Base-by-base conservation (phyloP, 2,888 invertebrate species). In the Liodrosophila aerea region DNA sequence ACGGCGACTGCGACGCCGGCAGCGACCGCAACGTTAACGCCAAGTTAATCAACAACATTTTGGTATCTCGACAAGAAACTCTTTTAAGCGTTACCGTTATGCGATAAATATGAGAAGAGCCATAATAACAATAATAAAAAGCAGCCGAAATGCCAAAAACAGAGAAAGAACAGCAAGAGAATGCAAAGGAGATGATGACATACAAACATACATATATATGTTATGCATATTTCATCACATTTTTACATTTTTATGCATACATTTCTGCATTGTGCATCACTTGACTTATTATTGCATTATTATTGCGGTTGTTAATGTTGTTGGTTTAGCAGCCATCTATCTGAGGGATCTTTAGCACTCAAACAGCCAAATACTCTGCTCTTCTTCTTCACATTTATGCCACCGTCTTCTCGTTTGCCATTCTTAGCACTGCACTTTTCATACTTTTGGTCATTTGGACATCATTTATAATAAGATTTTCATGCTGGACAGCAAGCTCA, bases 391-490 rank as follows among this genome's bases (percentile, higher is more conserved):
- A 8, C 22, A n/a, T n/a, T n/a, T n/a, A n/a, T 12, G 9, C 4
- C 15, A 31, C n/a, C 15, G n/a, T n/a, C 34, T 22, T 33, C 12
- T 34, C 37, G 40, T 29, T 57, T 51, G 39, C 33, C 49, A 29
- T 53, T 60, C 41, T 51, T 33, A 9, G 36, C 9, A 27, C 30
- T 22, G 12, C 27, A 11, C 37, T 49, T 30, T n/a, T 9, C 60
- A 27, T 56, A 56, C 37, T 56, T 65, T 59, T 31, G 61, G 59
- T 51, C 58, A 68, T 64, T 81, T 64, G 50, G 45, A 31, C 63
- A 72, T 75, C 70, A 81, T 77, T 78, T 77, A 75, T 80, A 66
- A 67, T 65, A 75, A 59, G 68, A 69, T 73, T 75, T 81, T 61
- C 43, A 49, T 60, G 59, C 37, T 40, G 65, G 59, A 65, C 57